Conservation (phyloP, 2,888 invertebrate species). For the Gari tellinella region DNA sequence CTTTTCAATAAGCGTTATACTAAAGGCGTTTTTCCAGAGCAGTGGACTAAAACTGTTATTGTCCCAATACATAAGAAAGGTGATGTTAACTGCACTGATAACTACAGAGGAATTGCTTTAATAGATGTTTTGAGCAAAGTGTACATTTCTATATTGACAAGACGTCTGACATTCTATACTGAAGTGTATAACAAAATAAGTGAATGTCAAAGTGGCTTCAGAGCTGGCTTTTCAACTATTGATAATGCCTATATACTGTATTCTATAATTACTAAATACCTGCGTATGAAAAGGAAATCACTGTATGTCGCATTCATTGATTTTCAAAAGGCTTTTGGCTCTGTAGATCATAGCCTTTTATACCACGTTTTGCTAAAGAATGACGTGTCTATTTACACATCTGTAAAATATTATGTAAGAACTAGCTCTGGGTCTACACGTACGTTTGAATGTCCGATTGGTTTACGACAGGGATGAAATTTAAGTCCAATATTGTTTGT, state of each 20-base stretch:
- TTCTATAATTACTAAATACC: constrained; percentile 19
- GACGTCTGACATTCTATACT: constrained; percentile 20
- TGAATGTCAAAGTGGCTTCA: constrained; percentile 10
- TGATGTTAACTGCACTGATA: constrained; percentile 1
- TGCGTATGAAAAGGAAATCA: constrained; percentile 14
- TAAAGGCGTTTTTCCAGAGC: constrained; percentile 5
- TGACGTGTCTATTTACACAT: too few species aligned
- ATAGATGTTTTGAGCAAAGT: constrained; percentile 12
- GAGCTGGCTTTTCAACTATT: constrained; percentile 12
- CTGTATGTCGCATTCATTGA: constrained; percentile 34
- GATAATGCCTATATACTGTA: constrained; percentile 34
- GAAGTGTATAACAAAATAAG: constrained; percentile 13
- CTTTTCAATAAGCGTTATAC: constrained; percentile 7
- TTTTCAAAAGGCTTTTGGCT: constrained; percentile 32
- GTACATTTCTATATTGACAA: constrained; percentile 19
- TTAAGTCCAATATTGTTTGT: constrained; percentile 22
- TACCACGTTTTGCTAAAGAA: too few species aligned
- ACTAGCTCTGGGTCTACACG: too few species aligned
- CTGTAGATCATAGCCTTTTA: too few species aligned
- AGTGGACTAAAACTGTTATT: constrained; percentile 1
- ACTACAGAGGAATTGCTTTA: constrained; percentile 17
- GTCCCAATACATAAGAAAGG: constrained; percentile 18
- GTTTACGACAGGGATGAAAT: constrained; percentile 29
- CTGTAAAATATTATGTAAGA: too few species aligned
- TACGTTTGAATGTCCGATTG: constrained; percentile 24